phyloP scores from a whole-genome alignment of 1,140 invertebrate genomes.

The Hormaphis cornu region DNA sequence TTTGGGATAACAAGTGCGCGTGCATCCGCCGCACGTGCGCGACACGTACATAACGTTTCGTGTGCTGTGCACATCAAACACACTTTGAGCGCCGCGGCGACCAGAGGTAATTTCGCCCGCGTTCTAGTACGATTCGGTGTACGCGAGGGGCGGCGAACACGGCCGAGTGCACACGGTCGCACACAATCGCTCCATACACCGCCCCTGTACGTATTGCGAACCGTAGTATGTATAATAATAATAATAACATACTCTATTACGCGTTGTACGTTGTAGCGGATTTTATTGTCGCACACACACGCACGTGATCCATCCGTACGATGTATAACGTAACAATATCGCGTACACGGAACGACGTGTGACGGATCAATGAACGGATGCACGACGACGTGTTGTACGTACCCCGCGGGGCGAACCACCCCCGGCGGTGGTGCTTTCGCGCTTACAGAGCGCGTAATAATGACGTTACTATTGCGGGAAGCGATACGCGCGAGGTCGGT shows the following conservation, averaged over 20 bases:
- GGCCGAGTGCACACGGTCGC: conserved; percentile 7
- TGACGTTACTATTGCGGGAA: too few species aligned
- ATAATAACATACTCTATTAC: neutral
- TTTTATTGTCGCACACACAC: conserved; percentile 25
- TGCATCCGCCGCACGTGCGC: too few species aligned
- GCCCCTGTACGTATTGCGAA: neutral
- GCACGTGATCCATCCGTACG: too few species aligned
- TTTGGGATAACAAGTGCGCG: too few species aligned
- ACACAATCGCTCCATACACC: conserved; percentile 2
- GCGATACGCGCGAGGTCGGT: too few species aligned
- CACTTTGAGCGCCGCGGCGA: neutral
- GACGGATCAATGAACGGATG: conserved; percentile 23
- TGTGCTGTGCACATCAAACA: too few species aligned
- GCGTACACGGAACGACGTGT: neutral
- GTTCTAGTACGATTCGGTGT: neutral
- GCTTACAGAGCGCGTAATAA: too few species aligned
- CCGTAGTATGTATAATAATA: neutral
- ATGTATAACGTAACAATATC: too few species aligned
- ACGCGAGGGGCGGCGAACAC: too few species aligned
- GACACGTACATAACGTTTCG: neutral
- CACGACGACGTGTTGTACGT: too few species aligned
- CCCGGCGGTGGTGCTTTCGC: too few species aligned
- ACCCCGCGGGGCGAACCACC: too few species aligned
- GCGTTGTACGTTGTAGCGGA: conserved; percentile 15
- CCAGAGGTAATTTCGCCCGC: conserved; percentile 4